Evolutionary conservation across 2,113 vertebrate species (phyloP), one percentile per base, ranked within the genome.

Genomic region (Platycercus adscitus): DNA sequence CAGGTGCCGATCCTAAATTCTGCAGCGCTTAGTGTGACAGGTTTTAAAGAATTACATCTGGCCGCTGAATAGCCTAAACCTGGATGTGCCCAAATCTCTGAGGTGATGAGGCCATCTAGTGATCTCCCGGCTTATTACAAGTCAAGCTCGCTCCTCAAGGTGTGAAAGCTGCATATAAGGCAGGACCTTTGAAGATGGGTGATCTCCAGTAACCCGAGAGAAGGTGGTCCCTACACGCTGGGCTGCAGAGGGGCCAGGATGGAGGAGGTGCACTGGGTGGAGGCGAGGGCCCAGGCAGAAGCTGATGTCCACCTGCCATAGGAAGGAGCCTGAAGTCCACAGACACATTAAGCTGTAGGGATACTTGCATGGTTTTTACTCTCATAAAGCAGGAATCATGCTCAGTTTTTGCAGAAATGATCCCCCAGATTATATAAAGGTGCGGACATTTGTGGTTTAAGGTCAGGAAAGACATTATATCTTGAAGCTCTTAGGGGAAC

Each of bases 91-190:
- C 49, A 8, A 12, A 92, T 89, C 49, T 20, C 65, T 76, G 84
- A 79, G 78, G 60, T 39, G 87, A 73, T 6, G 96, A 87, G 91
- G 95, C 90, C 97, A 96, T 81, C 96, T 97, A 97, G 95, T 92
- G 96, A 60, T 37, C 21, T 17, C 6, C 12, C 12, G 55, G 56
- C n/a, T 89, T 77, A 91, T 31, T 88, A 60, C 95, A 93, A 44
- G 29, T 35, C 26, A 35, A 75, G 29, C 10, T 10, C 9, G 6
- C 31, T 79, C 47, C 26, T 17, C 15, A 1, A 8, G 1, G 3
- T 19, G 20, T 33, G 19, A 68, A 63, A 91, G 28, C 17, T 14
- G 24, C 26, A 41, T 19, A 9, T 9, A 53, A 52, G 56, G 21
- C 53, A 28, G 14, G 28, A 56, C 31, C 23, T 43, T 53, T 25